Evolutionary conservation across 2,888 invertebrate species (phyloP).

Genomic region (Plagiodera versicolora): DNA sequence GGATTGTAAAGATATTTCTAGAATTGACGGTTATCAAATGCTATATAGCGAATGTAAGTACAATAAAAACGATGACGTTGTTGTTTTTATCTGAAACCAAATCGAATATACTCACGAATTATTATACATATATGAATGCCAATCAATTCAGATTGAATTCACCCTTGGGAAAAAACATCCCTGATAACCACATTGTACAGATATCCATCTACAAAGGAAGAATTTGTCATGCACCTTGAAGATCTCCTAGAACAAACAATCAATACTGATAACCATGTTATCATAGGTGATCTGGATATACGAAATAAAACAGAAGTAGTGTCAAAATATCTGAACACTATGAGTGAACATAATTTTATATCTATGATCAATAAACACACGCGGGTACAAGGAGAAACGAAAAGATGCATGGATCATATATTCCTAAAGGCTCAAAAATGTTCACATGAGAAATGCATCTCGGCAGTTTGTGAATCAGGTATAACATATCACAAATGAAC

Average conservation of each 20-base stretch:
- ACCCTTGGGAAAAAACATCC: background rate
- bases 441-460: slow-evolving; percentile 1
- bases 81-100: background rate
- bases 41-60: slow-evolving; percentile 1
- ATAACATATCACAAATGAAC: slow-evolving; percentile 7
- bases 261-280: background rate
- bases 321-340: slow-evolving; percentile 3
- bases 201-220: slow-evolving; percentile 5
- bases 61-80: slow-evolving; percentile 1
- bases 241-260: background rate
- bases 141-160: slow-evolving; percentile 1
- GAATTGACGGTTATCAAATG: slow-evolving; percentile 6
- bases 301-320: slow-evolving; percentile 3
- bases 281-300: slow-evolving; percentile 2
- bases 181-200: slow-evolving; percentile 9
- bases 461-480: slow-evolving; percentile 1
- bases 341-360: slow-evolving; percentile 6
- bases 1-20: background rate
- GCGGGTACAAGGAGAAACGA: slow-evolving; percentile 5
- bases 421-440: background rate
- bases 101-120: background rate
- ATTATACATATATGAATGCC: slow-evolving; percentile 5
- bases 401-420: slow-evolving; percentile 7
- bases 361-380: slow-evolving; percentile 6
- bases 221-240: background rate